Evolutionary conservation across 2,797 vertebrate species (phyloP), one percentile per base, ranked within the genome.

Genomic region (Semotilus atromaculatus): DNA sequence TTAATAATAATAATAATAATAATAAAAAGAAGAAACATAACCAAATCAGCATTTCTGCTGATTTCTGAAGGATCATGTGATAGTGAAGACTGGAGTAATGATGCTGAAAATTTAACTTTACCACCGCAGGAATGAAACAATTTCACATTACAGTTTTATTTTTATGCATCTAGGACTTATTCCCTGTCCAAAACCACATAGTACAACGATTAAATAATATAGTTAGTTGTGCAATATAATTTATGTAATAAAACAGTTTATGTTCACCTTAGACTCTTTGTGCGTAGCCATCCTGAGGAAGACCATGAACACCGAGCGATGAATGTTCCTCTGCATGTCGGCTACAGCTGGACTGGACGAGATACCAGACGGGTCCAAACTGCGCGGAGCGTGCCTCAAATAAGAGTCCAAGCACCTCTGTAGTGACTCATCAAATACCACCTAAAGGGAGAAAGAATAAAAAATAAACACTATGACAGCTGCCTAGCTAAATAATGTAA

Each of bases 241-340:
- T 40, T 3, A 38, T 58, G 51, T 23, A 58, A 60, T 9, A 76
- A 36, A 55, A 1, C 29, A 76, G 43, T n/a, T 81, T 94, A 92
- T 92, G 93, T 82, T 67, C 76, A 99, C 98, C 96, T 97, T 98
- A 85, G 98, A 99, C 90, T 99, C 98, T 88, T 98, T 99, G 90
- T 99, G 97, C 0, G 98, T 99, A 80, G 98, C 97, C 97, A 98
- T 99, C 67, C 98, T 95, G 80, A 99, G 96, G 91, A 98, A 99
- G 40, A 96, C 96, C 88, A 99, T 93, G 90, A 99, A 99, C 86
- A 99, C 89, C 0, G 88, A 91, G 14, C 88, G 94, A 85, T 99
- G 97, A 48, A 99, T 89, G 18, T 89, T 90, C 9, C 93, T 95
- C 91, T 99, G 97, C 90, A 95, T 90, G 31, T 96, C 94, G 0